phyloP scores from a whole-genome alignment of 2,113 vertebrate species.

The Barnardius zonarius region DNA sequence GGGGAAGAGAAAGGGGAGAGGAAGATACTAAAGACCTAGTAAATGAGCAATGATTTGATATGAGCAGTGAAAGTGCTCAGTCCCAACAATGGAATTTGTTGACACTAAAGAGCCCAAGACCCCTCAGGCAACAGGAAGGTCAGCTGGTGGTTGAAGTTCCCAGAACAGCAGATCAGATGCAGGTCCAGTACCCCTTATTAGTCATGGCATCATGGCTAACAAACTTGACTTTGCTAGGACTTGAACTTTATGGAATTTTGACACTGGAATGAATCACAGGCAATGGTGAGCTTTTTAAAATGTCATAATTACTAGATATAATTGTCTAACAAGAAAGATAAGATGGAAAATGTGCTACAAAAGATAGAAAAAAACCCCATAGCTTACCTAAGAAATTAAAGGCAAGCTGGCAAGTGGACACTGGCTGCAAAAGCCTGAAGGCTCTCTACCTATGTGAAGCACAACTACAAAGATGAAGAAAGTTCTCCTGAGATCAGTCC shows the following conservation, averaged over 20 bases:
- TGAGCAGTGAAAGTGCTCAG: background rate
- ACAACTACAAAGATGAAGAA: background rate
- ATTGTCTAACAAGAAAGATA: background rate
- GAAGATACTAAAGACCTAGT: background rate
- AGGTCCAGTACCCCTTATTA: background rate
- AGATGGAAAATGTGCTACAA: background rate
- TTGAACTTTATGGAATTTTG: background rate
- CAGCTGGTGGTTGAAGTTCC: background rate
- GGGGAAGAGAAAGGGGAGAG: rapidly evolving
- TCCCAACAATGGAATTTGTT: background rate
- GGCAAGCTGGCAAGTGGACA: background rate
- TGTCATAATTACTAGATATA: background rate
- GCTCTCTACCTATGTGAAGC: background rate
- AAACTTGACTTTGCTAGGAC: background rate
- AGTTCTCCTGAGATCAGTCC: background rate
- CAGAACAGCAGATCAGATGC: background rate
- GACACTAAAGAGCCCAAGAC: background rate
- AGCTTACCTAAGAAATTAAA: background rate
- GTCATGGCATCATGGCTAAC: too few relatives aligned
- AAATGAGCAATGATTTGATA: background rate
- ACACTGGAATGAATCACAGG: background rate
- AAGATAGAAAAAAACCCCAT: background rate
- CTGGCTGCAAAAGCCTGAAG: background rate
- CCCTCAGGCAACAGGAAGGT: background rate
- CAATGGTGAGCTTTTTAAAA: background rate